Percentiles rank a stretch among this genome's conserved stretches.
phyloP scores from a whole-genome alignment of 2,888 invertebrate genomes.

The Camptogramma bilineatum region DNA sequence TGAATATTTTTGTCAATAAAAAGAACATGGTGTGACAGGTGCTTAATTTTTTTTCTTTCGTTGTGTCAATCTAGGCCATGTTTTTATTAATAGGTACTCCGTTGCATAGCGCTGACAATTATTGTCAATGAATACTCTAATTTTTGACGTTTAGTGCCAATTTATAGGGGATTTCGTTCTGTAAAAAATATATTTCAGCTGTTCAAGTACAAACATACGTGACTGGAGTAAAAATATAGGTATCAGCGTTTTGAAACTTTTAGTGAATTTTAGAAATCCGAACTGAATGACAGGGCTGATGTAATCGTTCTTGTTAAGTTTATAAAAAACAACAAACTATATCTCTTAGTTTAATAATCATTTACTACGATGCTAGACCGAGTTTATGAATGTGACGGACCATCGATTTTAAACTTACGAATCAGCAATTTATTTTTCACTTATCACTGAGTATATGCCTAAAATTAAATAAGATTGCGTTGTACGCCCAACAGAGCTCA shows the following conservation, averaged over 20 bases:
- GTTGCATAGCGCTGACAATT: constrained; percentile 38
- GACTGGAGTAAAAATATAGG: constrained; percentile 29
- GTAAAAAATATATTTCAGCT: constrained; percentile 46
- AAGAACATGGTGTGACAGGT: constrained; percentile 14
- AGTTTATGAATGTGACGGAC: too few species aligned
- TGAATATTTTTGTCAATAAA: constrained; percentile 15
- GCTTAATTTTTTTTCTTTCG: constrained; percentile 22
- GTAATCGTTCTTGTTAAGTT: not conserved
- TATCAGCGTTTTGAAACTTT: constrained; percentile 12
- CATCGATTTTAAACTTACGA: too few species aligned
- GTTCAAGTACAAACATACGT: constrained; percentile 33
- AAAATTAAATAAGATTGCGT: constrained; percentile 75
- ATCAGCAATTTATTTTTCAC: constrained; percentile 40
- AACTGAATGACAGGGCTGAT: not conserved
- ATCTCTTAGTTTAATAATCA: too few species aligned
- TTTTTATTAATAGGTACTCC: constrained; percentile 33
- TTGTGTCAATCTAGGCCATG: constrained; percentile 31
- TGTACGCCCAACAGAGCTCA: constrained; percentile 70
- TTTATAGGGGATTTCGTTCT: constrained; percentile 49
- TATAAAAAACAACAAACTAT: not conserved
- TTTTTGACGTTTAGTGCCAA: constrained; percentile 49
- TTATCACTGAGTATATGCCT: constrained; percentile 59
- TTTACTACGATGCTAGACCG: not conserved
- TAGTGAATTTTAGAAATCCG: not conserved
- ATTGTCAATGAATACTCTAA: constrained; percentile 38